Evolutionary conservation across 2,888 invertebrate genomes (phyloP).

Genomic region (Sarcophaga rosellei): DNA sequence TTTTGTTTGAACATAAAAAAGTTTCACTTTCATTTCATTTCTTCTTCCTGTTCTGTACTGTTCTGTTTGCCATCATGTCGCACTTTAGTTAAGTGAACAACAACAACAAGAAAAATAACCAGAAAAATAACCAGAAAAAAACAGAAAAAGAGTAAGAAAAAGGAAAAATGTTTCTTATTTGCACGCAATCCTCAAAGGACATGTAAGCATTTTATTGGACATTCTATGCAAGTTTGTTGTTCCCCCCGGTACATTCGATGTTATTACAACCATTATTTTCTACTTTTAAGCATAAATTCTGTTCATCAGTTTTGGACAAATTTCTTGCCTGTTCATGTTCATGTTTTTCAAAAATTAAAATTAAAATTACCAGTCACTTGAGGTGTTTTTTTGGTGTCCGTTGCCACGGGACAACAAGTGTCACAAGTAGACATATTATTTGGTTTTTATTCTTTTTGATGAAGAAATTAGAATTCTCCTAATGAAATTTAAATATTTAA

Average conservation of each 20-base stretch:
- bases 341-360: conserved; percentile 30
- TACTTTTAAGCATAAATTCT: background rate
- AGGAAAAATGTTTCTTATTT: conserved; percentile 67
- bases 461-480: background rate
- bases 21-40: conserved; percentile 22
- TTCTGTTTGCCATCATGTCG: background rate
- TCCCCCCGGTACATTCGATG: background rate
- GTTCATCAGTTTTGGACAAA: background rate
- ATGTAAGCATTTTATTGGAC: conserved; percentile 54
- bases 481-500: background rate
- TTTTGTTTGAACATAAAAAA: conserved; percentile 36
- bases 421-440: background rate
- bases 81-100: conserved; percentile 38
- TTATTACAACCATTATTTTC: background rate
- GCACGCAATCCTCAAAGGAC: conserved; percentile 67
- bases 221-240: conserved; percentile 29
- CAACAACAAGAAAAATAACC: too few relatives aligned
- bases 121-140: too few relatives aligned
- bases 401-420: background rate
- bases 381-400: background rate
- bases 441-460: background rate
- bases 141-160: too few relatives aligned
- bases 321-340: background rate
- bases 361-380: conserved; percentile 11
- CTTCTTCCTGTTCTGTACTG: background rate